phyloP scores from a whole-genome alignment of 2,797 vertebrate genomes.

The Lindbergichthys nudifrons region DNA sequence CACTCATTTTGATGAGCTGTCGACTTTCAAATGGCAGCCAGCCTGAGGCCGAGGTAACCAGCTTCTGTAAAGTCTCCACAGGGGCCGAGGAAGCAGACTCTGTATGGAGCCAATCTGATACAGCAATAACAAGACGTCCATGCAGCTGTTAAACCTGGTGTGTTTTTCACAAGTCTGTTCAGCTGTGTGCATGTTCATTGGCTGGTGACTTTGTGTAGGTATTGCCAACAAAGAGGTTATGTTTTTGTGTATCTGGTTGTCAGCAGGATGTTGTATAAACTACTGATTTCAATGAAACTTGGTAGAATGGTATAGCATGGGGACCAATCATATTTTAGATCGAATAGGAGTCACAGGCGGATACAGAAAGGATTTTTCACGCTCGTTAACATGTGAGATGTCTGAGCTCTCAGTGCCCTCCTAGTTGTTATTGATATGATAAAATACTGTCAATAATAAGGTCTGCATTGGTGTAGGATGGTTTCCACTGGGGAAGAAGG shows the following conservation, averaged over 20 bases:
- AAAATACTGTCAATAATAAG: neutral
- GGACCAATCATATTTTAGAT: too few species aligned
- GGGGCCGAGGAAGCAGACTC: conserved; percentile 47
- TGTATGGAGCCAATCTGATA: conserved; percentile 47
- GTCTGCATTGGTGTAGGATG: neutral
- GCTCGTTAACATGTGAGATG: too few species aligned
- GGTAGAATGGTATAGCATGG: too few species aligned
- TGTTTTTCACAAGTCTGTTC: conserved; percentile 5
- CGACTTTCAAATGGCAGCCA: conserved; percentile 64
- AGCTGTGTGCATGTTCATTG: neutral
- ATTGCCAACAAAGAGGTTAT: too few species aligned
- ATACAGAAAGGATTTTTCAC: too few species aligned
- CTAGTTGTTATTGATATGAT: neutral
- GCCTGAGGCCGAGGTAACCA: conserved; percentile 57
- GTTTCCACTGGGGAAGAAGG: neutral
- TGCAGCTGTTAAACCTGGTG: conserved; percentile 16
- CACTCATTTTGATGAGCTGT: conserved; percentile 72
- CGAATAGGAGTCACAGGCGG: too few species aligned
- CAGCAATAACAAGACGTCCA: conserved; percentile 53
- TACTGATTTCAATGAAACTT: too few species aligned
- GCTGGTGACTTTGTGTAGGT: neutral
- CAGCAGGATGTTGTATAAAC: too few species aligned
- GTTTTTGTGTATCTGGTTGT: too few species aligned
- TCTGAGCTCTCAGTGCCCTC: too few species aligned
- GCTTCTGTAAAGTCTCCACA: conserved; percentile 53